Conservation (phyloP, 1,140 invertebrate species). For the Phthorimaea operculella region DNA sequence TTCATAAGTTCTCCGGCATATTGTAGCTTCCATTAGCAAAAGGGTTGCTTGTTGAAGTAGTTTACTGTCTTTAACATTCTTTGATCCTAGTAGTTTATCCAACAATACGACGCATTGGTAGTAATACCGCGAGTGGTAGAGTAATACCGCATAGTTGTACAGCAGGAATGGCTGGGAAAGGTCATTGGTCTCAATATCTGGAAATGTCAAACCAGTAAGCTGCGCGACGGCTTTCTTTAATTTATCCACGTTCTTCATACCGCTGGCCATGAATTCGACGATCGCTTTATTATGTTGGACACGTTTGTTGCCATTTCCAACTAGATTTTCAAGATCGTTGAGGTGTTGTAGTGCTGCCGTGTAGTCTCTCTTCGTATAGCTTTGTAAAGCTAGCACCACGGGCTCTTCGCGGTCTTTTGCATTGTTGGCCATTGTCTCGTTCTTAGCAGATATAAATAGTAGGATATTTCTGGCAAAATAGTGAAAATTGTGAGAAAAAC, state of each 20-base stretch:
- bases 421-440: constrained; percentile 9
- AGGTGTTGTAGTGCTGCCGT: constrained; percentile 40
- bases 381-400: constrained; percentile 41
- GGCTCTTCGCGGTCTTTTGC: constrained; percentile 42
- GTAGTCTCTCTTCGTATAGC: constrained; percentile 50
- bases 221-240: constrained; percentile 76
- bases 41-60: constrained; percentile 60
- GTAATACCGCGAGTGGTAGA: constrained; percentile 85
- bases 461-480: no score
- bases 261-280: constrained; percentile 45
- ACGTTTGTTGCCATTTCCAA: constrained; percentile 40
- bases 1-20: constrained; percentile 54
- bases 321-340: constrained; percentile 45
- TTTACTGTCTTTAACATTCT: constrained; percentile 52
- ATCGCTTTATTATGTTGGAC: constrained; percentile 58
- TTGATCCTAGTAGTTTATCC: constrained; percentile 65
- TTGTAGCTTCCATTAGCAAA: constrained; percentile 58
- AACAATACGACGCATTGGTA: constrained; percentile 78
- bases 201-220: constrained; percentile 70
- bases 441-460: no score
- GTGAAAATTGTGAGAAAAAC: no score
- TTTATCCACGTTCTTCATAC: constrained; percentile 76
- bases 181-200: constrained; percentile 60
- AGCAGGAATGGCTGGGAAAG: constrained; percentile 66
- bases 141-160: constrained; percentile 86